Conservation (phyloP, 2,888 invertebrate species). For the Sinodicranocentrus sp. region DNA sequence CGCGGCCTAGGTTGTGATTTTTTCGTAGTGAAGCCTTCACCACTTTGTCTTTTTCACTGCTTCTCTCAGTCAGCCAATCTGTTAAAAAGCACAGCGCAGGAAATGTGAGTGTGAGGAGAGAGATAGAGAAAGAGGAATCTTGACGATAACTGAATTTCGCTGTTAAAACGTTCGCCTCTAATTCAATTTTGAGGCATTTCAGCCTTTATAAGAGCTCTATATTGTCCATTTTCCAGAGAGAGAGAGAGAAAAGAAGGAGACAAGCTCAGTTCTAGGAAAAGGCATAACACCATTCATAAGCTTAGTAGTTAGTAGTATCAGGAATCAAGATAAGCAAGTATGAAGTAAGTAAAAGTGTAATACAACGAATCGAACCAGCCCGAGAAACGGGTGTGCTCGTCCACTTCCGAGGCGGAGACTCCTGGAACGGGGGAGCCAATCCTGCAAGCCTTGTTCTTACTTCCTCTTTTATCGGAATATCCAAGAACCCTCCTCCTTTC, state of each 20-base stretch:
- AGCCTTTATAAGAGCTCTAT: conserved; percentile 77
- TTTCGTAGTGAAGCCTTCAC: conserved; percentile 49
- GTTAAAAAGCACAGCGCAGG: conserved; percentile 15
- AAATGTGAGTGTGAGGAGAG: conserved; percentile 37
- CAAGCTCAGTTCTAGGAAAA: conserved; percentile 15
- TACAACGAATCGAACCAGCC: conserved; percentile 53
- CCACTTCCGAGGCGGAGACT: conserved; percentile 67
- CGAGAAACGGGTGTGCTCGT: conserved; percentile 63
- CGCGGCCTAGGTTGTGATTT: conserved; percentile 75
- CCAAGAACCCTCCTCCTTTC: conserved; percentile 52
- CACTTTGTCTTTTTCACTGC: no score
- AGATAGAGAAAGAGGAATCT: conserved; percentile 69
- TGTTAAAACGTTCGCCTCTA: conserved; percentile 77
- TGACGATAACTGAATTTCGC: conserved; percentile 77
- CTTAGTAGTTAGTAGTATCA: conserved; percentile 52
- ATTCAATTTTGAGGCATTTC: conserved; percentile 77
- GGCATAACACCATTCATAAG: conserved; percentile 51
- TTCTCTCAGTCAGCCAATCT: neutral
- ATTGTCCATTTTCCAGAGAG: conserved; percentile 72
- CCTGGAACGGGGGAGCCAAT: conserved; percentile 52
- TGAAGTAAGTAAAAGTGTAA: conserved; percentile 26
- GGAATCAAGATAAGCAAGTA: conserved; percentile 22
- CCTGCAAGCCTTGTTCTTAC: conserved; percentile 24
- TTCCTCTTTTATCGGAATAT: conserved; percentile 42
- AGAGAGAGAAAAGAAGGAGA: conserved; percentile 37